Base-by-base conservation (phyloP, 2,888 invertebrate species). In the Galerucella calmariensis region DNA sequence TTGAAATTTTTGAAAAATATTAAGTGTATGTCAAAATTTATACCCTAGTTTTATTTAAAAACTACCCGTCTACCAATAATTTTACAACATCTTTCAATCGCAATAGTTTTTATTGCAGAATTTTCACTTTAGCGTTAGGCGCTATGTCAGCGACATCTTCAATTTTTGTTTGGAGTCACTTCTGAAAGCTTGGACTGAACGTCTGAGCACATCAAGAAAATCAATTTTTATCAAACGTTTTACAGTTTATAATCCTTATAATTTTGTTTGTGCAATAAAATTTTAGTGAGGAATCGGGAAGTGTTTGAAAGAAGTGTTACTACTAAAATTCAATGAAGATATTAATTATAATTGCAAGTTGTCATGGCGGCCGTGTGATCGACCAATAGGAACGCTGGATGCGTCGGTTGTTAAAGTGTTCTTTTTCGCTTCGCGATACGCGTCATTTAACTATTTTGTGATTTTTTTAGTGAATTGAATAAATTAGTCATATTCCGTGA, bases 301-400 rank as follows among this genome's bases (percentile, higher is more conserved):
- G 74, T 76, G 75, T 77, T 67, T 68, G 68, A 48, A 80, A 79
- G 78, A 58, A 67, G 58, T 35, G 59, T 12, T 79, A 73, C 75
- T 78, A 77, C 67, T 70, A 74, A 71, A 77, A 77, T 70, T 75
- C 84, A 84, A 86, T 87, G 86, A 67, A 78, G 51, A 84, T 85
- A 82, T 87, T 80, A 83, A 82, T 79, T 83, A 81, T 84, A 84
- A 82, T 84, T 86, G 88, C 88, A 82, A 89, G 85, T 83, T 88
- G 88, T 85, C 90, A 93, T 93, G 93, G 93, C 93, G 92, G 92
- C 90, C 87, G 86, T 85, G 80, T 86, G 87, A 88, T 89, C 89
- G 89, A 90, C 93, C 93, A 94, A 94, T 94, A 89, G 90, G 90
- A 91, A 89, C 88, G 88, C 88, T 89, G 90, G 90, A 91, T 90